Conservation (phyloP, 2,888 invertebrate genomes). For the Ethmia dodecea region DNA sequence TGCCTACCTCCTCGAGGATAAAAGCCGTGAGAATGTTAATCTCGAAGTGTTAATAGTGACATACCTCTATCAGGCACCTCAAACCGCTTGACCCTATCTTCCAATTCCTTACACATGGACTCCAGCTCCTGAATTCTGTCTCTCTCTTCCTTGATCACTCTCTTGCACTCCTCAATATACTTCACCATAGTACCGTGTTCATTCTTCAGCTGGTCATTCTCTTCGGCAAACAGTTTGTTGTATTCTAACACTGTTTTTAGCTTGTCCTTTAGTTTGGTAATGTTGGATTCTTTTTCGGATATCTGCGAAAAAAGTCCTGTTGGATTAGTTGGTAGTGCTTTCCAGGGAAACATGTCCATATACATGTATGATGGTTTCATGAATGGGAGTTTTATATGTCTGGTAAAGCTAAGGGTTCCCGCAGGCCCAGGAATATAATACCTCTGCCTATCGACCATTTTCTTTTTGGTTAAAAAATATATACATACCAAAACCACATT, state of each 20-base stretch:
- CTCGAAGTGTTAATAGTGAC: neutral
- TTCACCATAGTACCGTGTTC: slow-evolving; percentile 67
- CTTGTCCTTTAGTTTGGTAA: slow-evolving; percentile 80
- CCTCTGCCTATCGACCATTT: too few relatives aligned
- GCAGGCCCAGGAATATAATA: too few relatives aligned
- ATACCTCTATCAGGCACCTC: slow-evolving; percentile 61
- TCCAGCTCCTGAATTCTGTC: slow-evolving; percentile 43
- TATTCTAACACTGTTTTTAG: slow-evolving; percentile 75
- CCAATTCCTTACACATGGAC: slow-evolving; percentile 47
- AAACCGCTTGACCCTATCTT: slow-evolving; percentile 55
- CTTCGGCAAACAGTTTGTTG: slow-evolving; percentile 79
- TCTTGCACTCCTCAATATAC: slow-evolving; percentile 72
- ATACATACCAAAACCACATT: slow-evolving; percentile 45
- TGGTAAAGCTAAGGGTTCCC: too few relatives aligned
- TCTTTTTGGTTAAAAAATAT: neutral
- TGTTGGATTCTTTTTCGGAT: slow-evolving; percentile 77
- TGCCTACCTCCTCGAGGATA: too few relatives aligned
- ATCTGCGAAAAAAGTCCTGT: slow-evolving; percentile 47
- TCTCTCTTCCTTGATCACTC: slow-evolving; percentile 65
- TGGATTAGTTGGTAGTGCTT: too few relatives aligned
- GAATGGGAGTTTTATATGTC: too few relatives aligned
- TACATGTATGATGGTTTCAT: too few relatives aligned
- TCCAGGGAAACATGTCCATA: too few relatives aligned
- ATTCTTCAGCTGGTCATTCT: slow-evolving; percentile 75
- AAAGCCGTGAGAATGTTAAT: too few relatives aligned